Conservation (phyloP, 2,113 vertebrate species). For the Osmerus eperlanus region DNA sequence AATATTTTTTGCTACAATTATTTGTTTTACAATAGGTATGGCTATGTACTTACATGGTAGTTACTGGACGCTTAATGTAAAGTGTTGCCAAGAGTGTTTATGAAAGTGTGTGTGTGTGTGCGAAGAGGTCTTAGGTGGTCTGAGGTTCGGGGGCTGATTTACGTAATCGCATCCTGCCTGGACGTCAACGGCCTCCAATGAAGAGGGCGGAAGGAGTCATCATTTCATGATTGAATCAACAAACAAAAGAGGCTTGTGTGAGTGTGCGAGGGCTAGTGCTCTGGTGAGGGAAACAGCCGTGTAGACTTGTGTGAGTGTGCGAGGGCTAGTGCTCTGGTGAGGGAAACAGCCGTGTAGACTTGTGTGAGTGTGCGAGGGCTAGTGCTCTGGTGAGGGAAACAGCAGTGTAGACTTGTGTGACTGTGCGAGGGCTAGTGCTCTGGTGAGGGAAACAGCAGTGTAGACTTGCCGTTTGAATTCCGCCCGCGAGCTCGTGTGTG, state of each 20-base stretch:
- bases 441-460: background rate
- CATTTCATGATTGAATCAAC: constrained; percentile 31
- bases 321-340: background rate
- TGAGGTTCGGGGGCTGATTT: constrained; percentile 8
- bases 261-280: background rate
- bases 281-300: constrained; percentile 1
- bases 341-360: background rate
- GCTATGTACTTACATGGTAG: no score
- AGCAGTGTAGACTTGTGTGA: background rate
- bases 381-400: no score
- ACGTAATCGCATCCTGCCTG: constrained; percentile 31
- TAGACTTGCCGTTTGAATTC: background rate
- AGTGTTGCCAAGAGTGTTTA: background rate
- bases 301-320: no score
- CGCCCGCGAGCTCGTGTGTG: background rate
- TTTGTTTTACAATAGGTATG: no score
- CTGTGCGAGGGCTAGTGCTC: no score
- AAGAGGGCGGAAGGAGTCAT: constrained; percentile 10
- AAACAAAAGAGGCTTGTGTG: constrained; percentile 13
- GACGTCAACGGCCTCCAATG: constrained; percentile 12
- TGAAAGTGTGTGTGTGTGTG: background rate
- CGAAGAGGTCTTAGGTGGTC: background rate
- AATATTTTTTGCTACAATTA: no score
- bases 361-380: background rate
- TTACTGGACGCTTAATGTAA: background rate